Evolutionary conservation across 2,113 vertebrate species (phyloP), one percentile per base, ranked within the genome.

Genomic region (Chitala chitala): DNA sequence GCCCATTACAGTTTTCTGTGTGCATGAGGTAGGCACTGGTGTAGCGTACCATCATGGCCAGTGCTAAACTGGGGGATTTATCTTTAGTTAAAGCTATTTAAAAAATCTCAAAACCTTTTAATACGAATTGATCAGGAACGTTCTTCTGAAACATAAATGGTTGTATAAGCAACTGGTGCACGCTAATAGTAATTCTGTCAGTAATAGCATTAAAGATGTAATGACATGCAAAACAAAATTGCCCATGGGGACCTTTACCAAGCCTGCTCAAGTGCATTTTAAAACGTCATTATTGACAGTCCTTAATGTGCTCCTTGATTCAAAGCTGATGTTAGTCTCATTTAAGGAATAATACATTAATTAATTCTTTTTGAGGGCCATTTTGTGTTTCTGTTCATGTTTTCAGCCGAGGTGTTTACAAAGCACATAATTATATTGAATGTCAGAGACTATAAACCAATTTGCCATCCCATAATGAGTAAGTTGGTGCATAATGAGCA

Each of bases 381-480:
- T 24, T 46, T 69, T 29, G 50, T 36, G 20, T 31, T 66, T 66
- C 44, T 66, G 64, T 40, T 44, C 5, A 46, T 46, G 33, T 36
- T 61, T 63, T 63, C 40, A 44, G n/a, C 38, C 42, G 36, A 66
- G 38, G 44, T 13, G 44, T 44, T 66, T n/a, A 46, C n/a, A 66
- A n/a, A 13, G n/a, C n/a, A 15, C 40, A 36, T 24, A 66, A 66
- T 44, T 46, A 66, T 44, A 66, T 66, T 66, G 15, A 46, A 36
- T 26, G 24, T 44, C 22, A n/a, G n/a, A n/a, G n/a, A n/a, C n/a
- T n/a, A 40, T 63, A 63, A 38, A 5, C 29, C 15, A 38, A 63
- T 36, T 63, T 17, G 17, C 59, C 59, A 20, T 63, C 29, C 56
- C 29, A 59, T 42, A 22, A 13, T 68, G 22, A 24, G n/a, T 26